phyloP scores from a whole-genome alignment of 2,888 invertebrate genomes.

The Leucophora obtusa region DNA sequence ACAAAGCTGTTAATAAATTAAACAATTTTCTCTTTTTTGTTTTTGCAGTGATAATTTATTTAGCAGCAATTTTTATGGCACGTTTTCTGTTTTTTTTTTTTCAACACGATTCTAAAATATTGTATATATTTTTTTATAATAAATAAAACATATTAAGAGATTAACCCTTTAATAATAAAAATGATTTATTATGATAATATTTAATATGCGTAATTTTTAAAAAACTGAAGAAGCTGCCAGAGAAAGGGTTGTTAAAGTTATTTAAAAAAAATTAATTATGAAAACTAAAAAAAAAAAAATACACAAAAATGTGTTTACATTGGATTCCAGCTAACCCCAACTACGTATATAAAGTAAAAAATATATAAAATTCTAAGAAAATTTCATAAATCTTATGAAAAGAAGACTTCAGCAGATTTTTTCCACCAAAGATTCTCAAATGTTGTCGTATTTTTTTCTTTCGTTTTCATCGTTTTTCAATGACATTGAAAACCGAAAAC shows the following conservation, averaged over 20 bases:
- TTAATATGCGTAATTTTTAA: constrained; percentile 71
- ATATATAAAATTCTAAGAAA: constrained; percentile 47
- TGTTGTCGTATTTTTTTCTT: constrained; percentile 17
- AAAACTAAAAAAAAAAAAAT: constrained; percentile 6
- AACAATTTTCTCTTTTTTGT: constrained; percentile 46
- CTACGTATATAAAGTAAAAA: not conserved
- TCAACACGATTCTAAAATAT: constrained; percentile 46
- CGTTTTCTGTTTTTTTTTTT: constrained; percentile 47
- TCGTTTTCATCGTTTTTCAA: constrained; percentile 47
- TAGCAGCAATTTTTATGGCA: constrained; percentile 36
- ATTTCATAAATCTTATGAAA: constrained; percentile 52
- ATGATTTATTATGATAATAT: constrained; percentile 74
- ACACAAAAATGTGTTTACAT: constrained; percentile 19
- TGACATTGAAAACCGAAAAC: constrained; percentile 62
- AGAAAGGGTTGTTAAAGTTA: constrained; percentile 17
- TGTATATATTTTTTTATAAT: constrained; percentile 7
- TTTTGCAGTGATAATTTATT: constrained; percentile 34
- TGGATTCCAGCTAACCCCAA: constrained; percentile 14
- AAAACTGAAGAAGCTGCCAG: not conserved
- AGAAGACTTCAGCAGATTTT: constrained; percentile 48
- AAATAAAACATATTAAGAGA: constrained; percentile 42
- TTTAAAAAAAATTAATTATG: constrained; percentile 36
- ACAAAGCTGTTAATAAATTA: constrained; percentile 55
- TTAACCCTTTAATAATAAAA: constrained; percentile 69
- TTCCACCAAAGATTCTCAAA: constrained; percentile 18